phyloP scores from a whole-genome alignment of 2,888 invertebrate species.

The Cordylochernes scorpioides region DNA sequence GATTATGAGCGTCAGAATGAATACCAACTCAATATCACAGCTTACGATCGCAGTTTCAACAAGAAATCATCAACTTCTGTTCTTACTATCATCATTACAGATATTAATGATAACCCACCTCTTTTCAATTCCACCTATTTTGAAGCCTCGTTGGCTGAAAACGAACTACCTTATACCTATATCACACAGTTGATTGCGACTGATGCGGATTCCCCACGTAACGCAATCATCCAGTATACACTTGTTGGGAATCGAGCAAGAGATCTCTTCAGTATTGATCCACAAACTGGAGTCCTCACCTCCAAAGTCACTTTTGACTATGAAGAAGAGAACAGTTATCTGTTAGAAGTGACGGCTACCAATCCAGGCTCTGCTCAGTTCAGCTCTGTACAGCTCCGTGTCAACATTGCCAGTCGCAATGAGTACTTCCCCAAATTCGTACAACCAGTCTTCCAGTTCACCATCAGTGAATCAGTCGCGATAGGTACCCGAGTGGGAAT shows the following conservation, averaged over 20 bases:
- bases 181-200: slow-evolving; percentile 46
- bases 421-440: slow-evolving; percentile 65
- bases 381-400: slow-evolving; percentile 34
- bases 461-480: slow-evolving; percentile 68
- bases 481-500: slow-evolving; percentile 57
- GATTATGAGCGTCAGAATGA: slow-evolving; percentile 65
- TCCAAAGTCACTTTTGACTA: slow-evolving; percentile 56
- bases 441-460: slow-evolving; percentile 67
- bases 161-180: slow-evolving; percentile 41
- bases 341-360: slow-evolving; percentile 45
- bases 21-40: slow-evolving; percentile 61
- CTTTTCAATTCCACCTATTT: slow-evolving; percentile 48
- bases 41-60: slow-evolving; percentile 56
- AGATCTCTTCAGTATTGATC: slow-evolving; percentile 40
- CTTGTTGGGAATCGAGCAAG: slow-evolving; percentile 42
- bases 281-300: slow-evolving; percentile 42
- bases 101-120: slow-evolving; percentile 79
- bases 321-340: slow-evolving; percentile 48
- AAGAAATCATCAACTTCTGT: slow-evolving; percentile 46
- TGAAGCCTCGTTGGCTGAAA: slow-evolving; percentile 53
- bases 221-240: slow-evolving; percentile 55
- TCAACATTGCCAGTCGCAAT: slow-evolving; percentile 57
- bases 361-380: slow-evolving; percentile 63
- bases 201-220: slow-evolving; percentile 63
- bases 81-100: slow-evolving; percentile 56